A percentile compares a stretch with the other conserved stretches of the same genome.
These are phyloP conservation scores for Caenorhabditis remanei DNA, from an alignment of 1,140 invertebrate genomes.

Conservation along the genomic window DNA sequence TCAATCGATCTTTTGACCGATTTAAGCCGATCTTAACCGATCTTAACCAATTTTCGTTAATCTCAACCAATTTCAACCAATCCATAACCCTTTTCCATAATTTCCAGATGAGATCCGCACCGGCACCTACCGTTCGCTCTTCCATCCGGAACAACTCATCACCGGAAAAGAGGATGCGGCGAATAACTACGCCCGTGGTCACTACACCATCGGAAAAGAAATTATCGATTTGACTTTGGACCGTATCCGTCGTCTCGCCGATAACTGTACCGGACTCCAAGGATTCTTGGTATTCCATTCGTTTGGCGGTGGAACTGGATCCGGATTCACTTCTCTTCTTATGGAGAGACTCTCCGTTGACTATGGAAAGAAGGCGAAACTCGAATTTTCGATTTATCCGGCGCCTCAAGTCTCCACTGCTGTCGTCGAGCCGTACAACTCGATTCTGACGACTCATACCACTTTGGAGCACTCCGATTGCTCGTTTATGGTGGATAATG, in stretches of 20 bases:
- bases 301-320: conserved; percentile 87
- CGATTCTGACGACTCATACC: conserved; percentile 85
- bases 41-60: no score
- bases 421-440: conserved; percentile 81
- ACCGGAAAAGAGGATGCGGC: conserved; percentile 85
- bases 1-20: no score
- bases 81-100: no score
- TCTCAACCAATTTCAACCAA: no score
- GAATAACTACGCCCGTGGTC: conserved; percentile 88
- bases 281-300: conserved; percentile 92
- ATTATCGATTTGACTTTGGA: conserved; percentile 83
- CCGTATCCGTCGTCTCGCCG: conserved; percentile 85
- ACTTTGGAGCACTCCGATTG: conserved; percentile 86
- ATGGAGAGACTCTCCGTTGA: conserved; percentile 83
- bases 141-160: conserved; percentile 79
- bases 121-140: conserved; percentile 77
- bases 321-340: conserved; percentile 84
- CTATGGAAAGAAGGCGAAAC: conserved; percentile 85
- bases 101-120: conserved; percentile 78
- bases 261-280: conserved; percentile 87
- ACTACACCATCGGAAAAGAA: conserved; percentile 89
- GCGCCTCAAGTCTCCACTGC: conserved; percentile 80
- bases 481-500: conserved; percentile 88
- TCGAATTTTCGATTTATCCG: conserved; percentile 90
- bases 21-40: no score